A percentile compares a stretch with the other conserved stretches of the same genome.
These are phyloP conservation scores for Semotilus atromaculatus DNA, from an alignment of 2,797 vertebrate species.

Conservation along the genomic window DNA sequence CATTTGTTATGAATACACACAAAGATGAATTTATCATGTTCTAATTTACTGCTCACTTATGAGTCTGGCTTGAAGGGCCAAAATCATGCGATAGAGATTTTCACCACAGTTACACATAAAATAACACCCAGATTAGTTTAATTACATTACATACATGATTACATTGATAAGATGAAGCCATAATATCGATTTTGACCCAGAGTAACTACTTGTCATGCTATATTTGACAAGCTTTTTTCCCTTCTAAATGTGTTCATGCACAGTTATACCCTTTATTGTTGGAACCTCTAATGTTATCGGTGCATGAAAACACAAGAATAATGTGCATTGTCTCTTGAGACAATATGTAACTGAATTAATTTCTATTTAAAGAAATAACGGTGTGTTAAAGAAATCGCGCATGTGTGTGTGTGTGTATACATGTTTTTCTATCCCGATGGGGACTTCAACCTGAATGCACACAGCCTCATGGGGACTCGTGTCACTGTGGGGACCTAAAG, in stretches of 20 bases:
- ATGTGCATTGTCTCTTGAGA: background rate
- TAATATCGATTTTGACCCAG: background rate
- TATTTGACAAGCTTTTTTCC: background rate
- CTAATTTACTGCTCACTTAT: background rate
- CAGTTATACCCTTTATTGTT: background rate
- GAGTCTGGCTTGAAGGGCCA: background rate
- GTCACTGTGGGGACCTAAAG: too few relatives aligned
- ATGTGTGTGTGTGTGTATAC: too few relatives aligned
- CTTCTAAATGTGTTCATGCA: background rate
- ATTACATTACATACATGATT: constrained; percentile 6
- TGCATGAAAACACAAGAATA: background rate
- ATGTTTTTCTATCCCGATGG: too few relatives aligned
- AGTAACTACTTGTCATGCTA: background rate
- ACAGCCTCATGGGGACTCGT: too few relatives aligned
- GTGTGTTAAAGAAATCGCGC: constrained; percentile 45
- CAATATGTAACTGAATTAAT: background rate
- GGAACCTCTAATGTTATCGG: background rate
- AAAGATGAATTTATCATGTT: background rate
- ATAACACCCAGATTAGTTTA: background rate
- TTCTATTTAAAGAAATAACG: background rate
- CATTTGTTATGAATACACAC: background rate
- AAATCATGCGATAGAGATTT: background rate
- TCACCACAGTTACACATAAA: background rate
- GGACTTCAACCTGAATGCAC: too few relatives aligned
- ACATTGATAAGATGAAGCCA: background rate